Base-by-base conservation (phyloP, 2,888 invertebrate species). In the Cheilosia soror region DNA sequence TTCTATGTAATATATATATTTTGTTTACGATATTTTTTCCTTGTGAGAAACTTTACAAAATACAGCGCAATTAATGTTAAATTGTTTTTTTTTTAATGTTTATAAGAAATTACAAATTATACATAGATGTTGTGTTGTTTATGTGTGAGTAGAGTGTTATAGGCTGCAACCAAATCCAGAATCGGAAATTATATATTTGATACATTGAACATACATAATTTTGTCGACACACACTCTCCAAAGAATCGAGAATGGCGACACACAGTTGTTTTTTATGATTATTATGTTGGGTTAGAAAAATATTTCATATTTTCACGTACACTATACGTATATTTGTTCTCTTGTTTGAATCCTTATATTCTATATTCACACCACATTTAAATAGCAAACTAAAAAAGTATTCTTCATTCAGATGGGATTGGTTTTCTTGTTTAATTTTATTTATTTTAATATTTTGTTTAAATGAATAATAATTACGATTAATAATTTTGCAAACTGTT, bases 291-390 rank as follows among this genome's bases (percentile, higher is more conserved):
- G 47, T 83, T 85, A 76, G 80, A 85, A 85, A 81, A 85, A 85
- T 85, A 85, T 72, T 62, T 65, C 4, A n/a, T 58, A 55, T 72
- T 63, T 60, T 15, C 25, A 15, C 57, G 29, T 29, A 51, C 51
- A 15, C 47, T 47, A 72, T 65, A 65, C 31, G 20, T n/a, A 49
- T 53, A 37, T 42, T 65, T 68, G 60, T 42, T 65, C 9, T 31
- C 68, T 60, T 60, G 33, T 65, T 37, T 31, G 4, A 53, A 60
- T 66, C 31, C 81, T 85, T 85, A 85, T 15, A 72, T 77, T 20
- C 81, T 85, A 85, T 77, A 77, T 77, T 77, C 85, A 85, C 85
- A 81, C 85, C 81, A 68, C 66, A 76, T 80, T 79, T 66, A 69
- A 75, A 76, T 68, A 51, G 75, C 79, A 51, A 51, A 20, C 7